Percentiles rank a stretch among this genome's conserved stretches.
Conservation (phyloP, 2,113 vertebrate species). For the Alouatta palliata region DNA sequence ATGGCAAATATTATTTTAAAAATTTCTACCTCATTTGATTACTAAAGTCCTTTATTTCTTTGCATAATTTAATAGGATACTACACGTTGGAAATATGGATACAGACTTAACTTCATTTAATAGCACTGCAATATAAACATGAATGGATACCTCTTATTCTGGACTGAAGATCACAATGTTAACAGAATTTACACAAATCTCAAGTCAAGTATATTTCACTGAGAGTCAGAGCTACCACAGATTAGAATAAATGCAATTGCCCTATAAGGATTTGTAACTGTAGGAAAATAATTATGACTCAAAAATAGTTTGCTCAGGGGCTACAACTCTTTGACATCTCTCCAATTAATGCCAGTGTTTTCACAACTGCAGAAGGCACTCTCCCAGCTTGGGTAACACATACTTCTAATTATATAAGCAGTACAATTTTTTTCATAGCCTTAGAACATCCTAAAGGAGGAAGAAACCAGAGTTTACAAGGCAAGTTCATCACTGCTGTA, state of each 20-base stretch:
- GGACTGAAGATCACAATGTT: background rate
- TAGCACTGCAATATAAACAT: background rate
- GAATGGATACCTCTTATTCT: background rate
- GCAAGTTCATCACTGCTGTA: background rate
- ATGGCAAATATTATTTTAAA: background rate
- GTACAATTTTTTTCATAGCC: background rate
- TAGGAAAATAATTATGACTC: background rate
- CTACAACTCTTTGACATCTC: background rate
- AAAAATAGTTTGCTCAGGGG: background rate
- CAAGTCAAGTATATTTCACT: background rate
- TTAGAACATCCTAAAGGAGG: background rate
- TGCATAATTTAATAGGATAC: background rate
- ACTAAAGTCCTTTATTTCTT: background rate
- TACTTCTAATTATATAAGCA: slow-evolving; percentile 15
- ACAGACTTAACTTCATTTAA: background rate
- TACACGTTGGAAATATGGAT: background rate
- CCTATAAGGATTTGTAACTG: background rate
- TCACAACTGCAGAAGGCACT: background rate
- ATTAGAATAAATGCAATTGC: background rate
- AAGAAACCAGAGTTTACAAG: background rate
- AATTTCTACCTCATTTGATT: background rate
- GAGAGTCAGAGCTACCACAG: background rate
- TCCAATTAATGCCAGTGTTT: slow-evolving; percentile 9
- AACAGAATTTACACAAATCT: background rate
- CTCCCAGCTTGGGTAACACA: background rate